A percentile compares a stretch with the other conserved stretches of the same genome.
Evolutionary conservation across 2,888 invertebrate genomes (phyloP).

Genomic region (Plagodis pulveraria): DNA sequence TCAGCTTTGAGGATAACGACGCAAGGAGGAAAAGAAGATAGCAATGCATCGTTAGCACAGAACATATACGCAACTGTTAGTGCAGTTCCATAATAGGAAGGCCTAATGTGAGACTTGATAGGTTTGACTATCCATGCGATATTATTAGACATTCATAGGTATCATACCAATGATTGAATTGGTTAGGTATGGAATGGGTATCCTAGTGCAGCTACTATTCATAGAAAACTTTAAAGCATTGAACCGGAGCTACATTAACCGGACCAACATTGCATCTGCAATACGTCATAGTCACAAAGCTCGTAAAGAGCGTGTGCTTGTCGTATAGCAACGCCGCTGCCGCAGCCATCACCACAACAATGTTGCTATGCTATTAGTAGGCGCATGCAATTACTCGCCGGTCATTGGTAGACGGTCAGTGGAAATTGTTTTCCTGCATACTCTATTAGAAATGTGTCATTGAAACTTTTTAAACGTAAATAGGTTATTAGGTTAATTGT

Average conservation of each 20-base stretch:
- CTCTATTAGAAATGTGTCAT: constrained; percentile 28
- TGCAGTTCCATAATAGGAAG: too few relatives aligned
- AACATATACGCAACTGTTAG: too few relatives aligned
- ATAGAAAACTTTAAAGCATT: too few relatives aligned
- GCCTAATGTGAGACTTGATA: too few relatives aligned
- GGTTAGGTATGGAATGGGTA: too few relatives aligned
- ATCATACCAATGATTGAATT: too few relatives aligned
- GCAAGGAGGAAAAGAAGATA: too few relatives aligned
- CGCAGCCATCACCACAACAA: constrained; percentile 30
- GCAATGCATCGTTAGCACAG: too few relatives aligned
- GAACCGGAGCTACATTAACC: not conserved
- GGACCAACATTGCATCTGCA: constrained; percentile 3
- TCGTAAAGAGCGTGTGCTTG: constrained; percentile 1
- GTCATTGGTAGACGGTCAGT: constrained; percentile 32
- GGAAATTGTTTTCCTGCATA: constrained; percentile 23
- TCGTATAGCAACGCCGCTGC: constrained; percentile 16
- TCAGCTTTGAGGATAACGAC: too few relatives aligned
- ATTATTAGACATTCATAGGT: too few relatives aligned
- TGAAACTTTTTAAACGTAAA: constrained; percentile 25
- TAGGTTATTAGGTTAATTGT: constrained; percentile 24
- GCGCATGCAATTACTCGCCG: constrained; percentile 34
- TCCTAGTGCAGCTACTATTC: too few relatives aligned
- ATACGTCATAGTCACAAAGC: constrained; percentile 6
- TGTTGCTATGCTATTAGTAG: constrained; percentile 39
- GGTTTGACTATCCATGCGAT: too few relatives aligned